Percentiles rank a stretch among this genome's conserved stretches.
Evolutionary conservation across 2,113 vertebrate species (phyloP).

Genomic region (Mandrillus leucophaeus): DNA sequence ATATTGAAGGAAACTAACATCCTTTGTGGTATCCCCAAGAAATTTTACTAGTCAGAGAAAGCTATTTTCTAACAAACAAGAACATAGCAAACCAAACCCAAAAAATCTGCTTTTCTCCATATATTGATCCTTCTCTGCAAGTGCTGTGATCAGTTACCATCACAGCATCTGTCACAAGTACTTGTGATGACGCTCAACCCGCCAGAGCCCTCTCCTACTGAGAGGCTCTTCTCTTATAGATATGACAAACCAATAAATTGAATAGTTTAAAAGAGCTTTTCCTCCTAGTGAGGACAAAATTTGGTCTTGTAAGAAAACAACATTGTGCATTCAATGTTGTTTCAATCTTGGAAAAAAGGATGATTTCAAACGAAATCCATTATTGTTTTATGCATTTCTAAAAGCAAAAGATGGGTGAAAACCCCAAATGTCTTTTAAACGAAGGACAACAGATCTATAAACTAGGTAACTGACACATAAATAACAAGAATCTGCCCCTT

Average conservation of each 20-base stretch:
- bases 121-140: conserved; percentile 54
- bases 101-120: conserved; percentile 43
- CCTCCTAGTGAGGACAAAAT: background rate
- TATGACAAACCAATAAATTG: conserved; percentile 68
- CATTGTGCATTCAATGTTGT: background rate
- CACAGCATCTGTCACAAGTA: conserved; percentile 63
- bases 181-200: conserved; percentile 62
- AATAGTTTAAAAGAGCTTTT: background rate
- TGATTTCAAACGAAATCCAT: background rate
- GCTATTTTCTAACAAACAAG: conserved; percentile 71
- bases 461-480: background rate
- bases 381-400: background rate
- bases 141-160: conserved; percentile 36
- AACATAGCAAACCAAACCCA: conserved; percentile 57
- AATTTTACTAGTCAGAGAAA: conserved; percentile 60
- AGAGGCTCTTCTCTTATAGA: conserved; percentile 64
- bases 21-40: background rate
- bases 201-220: conserved; percentile 49
- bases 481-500: background rate
- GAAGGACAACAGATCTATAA: background rate
- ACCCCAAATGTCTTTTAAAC: background rate
- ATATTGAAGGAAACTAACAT: background rate
- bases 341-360: background rate
- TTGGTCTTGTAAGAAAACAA: background rate
- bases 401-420: conserved; percentile 4